Base-by-base conservation (phyloP, 2,113 vertebrate genomes). In the Pygoscelis adeliae region DNA sequence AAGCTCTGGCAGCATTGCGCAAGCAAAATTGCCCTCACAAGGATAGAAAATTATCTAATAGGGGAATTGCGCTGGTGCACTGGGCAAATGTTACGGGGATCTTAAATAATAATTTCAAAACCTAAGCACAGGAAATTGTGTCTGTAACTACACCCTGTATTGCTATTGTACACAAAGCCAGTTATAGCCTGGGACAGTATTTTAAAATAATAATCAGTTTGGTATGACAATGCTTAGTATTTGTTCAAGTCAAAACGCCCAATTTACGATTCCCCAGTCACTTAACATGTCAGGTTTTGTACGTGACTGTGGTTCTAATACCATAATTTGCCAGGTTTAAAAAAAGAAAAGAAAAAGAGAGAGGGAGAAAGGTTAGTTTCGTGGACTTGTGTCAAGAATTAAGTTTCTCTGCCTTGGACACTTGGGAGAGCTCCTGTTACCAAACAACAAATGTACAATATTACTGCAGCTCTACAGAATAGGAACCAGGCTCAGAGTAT, bases 21-120 rank as follows among this genome's bases (percentile, higher is more conserved):
- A 96, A 73, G 94, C 91, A 77, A 86, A 97, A 84, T 93, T 97
- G 91, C 78, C 82, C 88, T 97, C 93, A 74, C 86, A 90, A 97
- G 97, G 97, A 98, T 97, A 97, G 91, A 96, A 97, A 92, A 96
- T 98, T 97, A 97, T 97, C 95, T 97, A 98, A 97, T 95, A 94
- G 94, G 83, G 93, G 97, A 98, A 98, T 97, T 97, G 91, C 11
- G 23, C 87, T 93, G 56, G 58, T 93, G 95, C 63, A 71, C 63
- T 0, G 26, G 76, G 88, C 82, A 96, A 96, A 69, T 16, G 62
- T 95, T 87, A 79, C 8, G 10, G 50, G 11, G 62, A 89, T 95
- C 94, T 96, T 97, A 71, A 96, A 96, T 97, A 94, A 93, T 96
- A 52, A 91, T 93, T 94, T 76, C 65, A 86, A 95, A 93, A 66